Conservation (phyloP, 2,113 vertebrate genomes). For the Hippocampus barbouri region DNA sequence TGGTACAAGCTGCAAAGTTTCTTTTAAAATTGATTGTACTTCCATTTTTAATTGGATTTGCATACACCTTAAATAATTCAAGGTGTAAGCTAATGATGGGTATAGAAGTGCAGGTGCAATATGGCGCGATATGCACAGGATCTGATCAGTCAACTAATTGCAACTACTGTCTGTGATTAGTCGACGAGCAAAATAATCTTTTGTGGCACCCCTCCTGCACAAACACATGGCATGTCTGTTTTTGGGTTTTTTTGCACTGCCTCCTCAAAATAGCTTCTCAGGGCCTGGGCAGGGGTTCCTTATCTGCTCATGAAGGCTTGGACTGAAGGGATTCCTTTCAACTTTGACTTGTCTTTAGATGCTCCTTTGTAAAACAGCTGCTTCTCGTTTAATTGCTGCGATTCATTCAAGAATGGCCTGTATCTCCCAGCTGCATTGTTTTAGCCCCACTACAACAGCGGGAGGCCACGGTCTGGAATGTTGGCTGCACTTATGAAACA, state of each 20-base stretch:
- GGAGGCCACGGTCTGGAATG: slow-evolving; percentile 31
- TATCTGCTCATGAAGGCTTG: background rate
- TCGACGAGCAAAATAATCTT: too few relatives aligned
- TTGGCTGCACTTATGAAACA: slow-evolving; percentile 33
- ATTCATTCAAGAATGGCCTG: slow-evolving; percentile 51
- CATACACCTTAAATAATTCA: too few relatives aligned
- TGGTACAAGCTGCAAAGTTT: too few relatives aligned
- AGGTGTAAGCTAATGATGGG: too few relatives aligned
- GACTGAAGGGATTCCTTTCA: slow-evolving; percentile 26
- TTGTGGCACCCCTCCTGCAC: background rate
- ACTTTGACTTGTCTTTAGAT: slow-evolving; percentile 36
- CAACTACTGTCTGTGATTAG: too few relatives aligned
- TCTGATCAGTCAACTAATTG: too few relatives aligned
- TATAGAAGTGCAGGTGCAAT: too few relatives aligned
- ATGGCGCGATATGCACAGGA: too few relatives aligned
- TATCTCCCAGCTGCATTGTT: slow-evolving; percentile 35
- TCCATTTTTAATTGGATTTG: too few relatives aligned
- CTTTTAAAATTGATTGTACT: too few relatives aligned
- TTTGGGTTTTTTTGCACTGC: background rate
- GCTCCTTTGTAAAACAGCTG: slow-evolving; percentile 46
- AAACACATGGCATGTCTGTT: background rate
- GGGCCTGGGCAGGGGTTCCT: slow-evolving; percentile 9
- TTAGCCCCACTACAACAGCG: slow-evolving; percentile 23
- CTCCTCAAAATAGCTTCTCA: slow-evolving; percentile 11
- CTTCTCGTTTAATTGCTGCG: slow-evolving; percentile 31